Evolutionary conservation across 2,888 invertebrate genomes (phyloP), one percentile per base, ranked within the genome.

Genomic region (Drosophila austrosaltans): DNA sequence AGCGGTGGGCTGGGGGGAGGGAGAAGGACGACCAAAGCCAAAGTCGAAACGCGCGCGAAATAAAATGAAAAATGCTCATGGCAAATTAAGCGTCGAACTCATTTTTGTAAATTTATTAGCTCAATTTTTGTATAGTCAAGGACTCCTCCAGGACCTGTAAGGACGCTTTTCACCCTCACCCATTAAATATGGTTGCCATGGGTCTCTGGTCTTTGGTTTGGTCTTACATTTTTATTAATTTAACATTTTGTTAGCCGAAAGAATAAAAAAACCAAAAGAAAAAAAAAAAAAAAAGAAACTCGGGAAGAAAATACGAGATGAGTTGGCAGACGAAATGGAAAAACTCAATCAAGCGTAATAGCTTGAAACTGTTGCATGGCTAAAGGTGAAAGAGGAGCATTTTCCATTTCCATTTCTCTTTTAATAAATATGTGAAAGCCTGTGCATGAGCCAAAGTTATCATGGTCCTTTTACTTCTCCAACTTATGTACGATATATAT

Each of bases 21-120:
- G 16, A 16, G 56, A 54, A 22, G 56, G 53, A 57, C 66, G 61
- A 56, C 60, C 44, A 72, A 72, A 65, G 66, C 57, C 72, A 73
- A 58, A 73, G 66, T 44, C 57, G 42, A 61, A 40, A 57, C 73
- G 60, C 56, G 66, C 62, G 82, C 76, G 76, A 68, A 78, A 81
- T 78, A 72, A 83, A 87, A 84, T 83, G 83, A 83, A 84, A 83
- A 83, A 83, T 87, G 87, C 83, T 84, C 72, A 85, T 82, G 81
- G 86, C 88, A 87, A 84, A 84, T 84, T 87, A 84, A 84, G 84
- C 87, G 86, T 75, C 88, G 88, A 87, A 84, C 84, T 88, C 76
- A 85, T 85, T 85, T 87, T 77, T 74, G 77, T 75, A 70, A 85
- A 87, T 85, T 86, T 88, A 88, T 88, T 88, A 81, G 83, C 76